Base-by-base conservation (phyloP, 2,113 vertebrate genomes). In the Montifringilla adamsi region DNA sequence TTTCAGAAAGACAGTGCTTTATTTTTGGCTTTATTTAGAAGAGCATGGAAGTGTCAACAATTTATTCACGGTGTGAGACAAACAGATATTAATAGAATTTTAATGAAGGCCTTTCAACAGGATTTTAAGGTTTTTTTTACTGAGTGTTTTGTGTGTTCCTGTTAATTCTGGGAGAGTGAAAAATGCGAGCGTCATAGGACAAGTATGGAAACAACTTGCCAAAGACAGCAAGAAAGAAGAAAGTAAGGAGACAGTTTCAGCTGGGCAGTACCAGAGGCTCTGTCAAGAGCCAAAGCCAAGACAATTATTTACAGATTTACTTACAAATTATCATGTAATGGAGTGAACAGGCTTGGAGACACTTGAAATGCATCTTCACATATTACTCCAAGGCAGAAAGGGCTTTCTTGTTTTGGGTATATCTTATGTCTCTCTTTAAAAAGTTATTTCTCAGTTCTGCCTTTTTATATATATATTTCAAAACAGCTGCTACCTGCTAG, bases 21-120 rank as follows among this genome's bases (percentile, higher is more conserved):
- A 91, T 90, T 96, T 96, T 91, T 93, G 90, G 43, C 58, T 75
- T 87, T 93, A 60, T 94, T 93, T 87, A 89, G 85, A 88, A 80
- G 76, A 90, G 91, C 74, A 47, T 64, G 56, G 79, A 95, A 78
- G 88, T 84, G 91, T 93, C 93, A 88, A 85, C 84, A 88, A 66
- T 73, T 95, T 93, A 85, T 96, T 95, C 91, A 62, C 67, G 80
- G 94, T 93, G 94, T 90, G 94, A 96, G 96, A 96, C 93, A 97
- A 95, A 93, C 84, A 96, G 89, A 94, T 97, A 97, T 96, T 97
- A 96, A 97, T 88, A 96, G 94, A 92, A 94, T 92, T 93, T 93
- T 96, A 95, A 96, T 95, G 94, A 93, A 95, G 74, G 76, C 84
- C 77, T 89, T 93, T 96, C 92, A 94, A 92, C 73, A 93, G 46